phyloP scores from a whole-genome alignment of 1,140 invertebrate species.

The Gryon sp. region DNA sequence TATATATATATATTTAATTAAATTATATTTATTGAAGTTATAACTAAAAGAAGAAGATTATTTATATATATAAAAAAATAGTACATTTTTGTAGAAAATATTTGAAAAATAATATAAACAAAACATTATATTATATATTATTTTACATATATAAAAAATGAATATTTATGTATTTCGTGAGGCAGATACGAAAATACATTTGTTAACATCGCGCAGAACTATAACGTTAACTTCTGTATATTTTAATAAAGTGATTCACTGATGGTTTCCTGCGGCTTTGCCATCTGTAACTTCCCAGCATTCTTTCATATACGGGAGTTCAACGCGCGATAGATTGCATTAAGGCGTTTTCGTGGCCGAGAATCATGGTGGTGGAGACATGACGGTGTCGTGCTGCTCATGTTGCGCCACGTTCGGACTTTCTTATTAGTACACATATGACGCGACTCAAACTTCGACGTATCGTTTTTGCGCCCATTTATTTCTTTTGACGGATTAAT shows the following conservation, averaged over 20 bases:
- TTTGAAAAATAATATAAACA: too few relatives aligned
- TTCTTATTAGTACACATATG: slow-evolving; percentile 62
- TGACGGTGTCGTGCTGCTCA: slow-evolving; percentile 58
- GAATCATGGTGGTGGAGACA: slow-evolving; percentile 64
- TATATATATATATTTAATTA: too few relatives aligned
- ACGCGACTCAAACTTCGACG: slow-evolving; percentile 54
- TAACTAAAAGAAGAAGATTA: too few relatives aligned
- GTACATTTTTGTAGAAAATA: too few relatives aligned
- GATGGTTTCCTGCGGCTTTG: slow-evolving; percentile 47
- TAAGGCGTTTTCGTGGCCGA: slow-evolving; percentile 60
- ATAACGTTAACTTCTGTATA: too few relatives aligned
- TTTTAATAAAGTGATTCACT: slow-evolving; percentile 69
- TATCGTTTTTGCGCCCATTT: slow-evolving; percentile 29
- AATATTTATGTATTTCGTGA: too few relatives aligned
- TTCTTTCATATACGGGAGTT: slow-evolving; percentile 61
- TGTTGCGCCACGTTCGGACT: slow-evolving; percentile 52
- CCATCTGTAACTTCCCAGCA: slow-evolving; percentile 59
- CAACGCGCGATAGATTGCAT: slow-evolving; percentile 62
- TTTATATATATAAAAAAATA: too few relatives aligned
- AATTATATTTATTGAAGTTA: too few relatives aligned
- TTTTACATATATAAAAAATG: too few relatives aligned
- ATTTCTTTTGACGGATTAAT: slow-evolving; percentile 10
- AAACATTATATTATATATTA: too few relatives aligned
- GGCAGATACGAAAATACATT: too few relatives aligned
- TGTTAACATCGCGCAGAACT: too few relatives aligned